Percentiles rank a stretch among this genome's conserved stretches.
Evolutionary conservation across 2,888 invertebrate species (phyloP).

Genomic region (Pediacus dermestoides): DNA sequence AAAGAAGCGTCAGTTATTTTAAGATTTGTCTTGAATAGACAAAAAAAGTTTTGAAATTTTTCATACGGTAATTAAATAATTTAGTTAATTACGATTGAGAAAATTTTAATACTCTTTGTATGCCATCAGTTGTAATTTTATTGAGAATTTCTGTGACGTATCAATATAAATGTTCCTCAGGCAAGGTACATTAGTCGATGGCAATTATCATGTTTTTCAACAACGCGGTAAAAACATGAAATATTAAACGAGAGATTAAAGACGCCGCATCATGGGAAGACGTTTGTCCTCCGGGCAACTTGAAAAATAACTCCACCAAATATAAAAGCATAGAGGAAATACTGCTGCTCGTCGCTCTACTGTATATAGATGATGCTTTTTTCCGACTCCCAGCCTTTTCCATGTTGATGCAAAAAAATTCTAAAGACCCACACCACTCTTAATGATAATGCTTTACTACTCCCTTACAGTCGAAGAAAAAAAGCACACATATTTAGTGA

Average conservation of each 20-base stretch:
- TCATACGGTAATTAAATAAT: too few relatives aligned
- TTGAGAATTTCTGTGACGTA: constrained; percentile 27
- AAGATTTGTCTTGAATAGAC: too few relatives aligned
- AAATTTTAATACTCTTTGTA: too few relatives aligned
- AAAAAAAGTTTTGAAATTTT: too few relatives aligned
- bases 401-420: constrained; percentile 30
- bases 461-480: too few relatives aligned
- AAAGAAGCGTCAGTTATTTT: too few relatives aligned
- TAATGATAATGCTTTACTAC: constrained; percentile 22
- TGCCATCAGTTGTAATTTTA: too few relatives aligned
- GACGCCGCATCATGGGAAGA: constrained; percentile 42
- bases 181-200: constrained; percentile 41
- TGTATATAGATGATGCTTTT: constrained; percentile 42
- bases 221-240: constrained; percentile 43
- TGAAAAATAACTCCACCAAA: constrained; percentile 43
- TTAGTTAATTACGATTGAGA: too few relatives aligned
- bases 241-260: constrained; percentile 47
- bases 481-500: too few relatives aligned
- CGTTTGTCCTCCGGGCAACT: constrained; percentile 41
- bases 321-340: constrained; percentile 44
- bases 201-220: constrained; percentile 46
- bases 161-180: constrained; percentile 35
- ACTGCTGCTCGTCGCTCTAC: constrained; percentile 23
- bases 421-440: constrained; percentile 21
- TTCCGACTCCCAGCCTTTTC: constrained; percentile 40